Evolutionary conservation across 2,888 invertebrate species (phyloP).

Genomic region (Oscheius sp.): DNA sequence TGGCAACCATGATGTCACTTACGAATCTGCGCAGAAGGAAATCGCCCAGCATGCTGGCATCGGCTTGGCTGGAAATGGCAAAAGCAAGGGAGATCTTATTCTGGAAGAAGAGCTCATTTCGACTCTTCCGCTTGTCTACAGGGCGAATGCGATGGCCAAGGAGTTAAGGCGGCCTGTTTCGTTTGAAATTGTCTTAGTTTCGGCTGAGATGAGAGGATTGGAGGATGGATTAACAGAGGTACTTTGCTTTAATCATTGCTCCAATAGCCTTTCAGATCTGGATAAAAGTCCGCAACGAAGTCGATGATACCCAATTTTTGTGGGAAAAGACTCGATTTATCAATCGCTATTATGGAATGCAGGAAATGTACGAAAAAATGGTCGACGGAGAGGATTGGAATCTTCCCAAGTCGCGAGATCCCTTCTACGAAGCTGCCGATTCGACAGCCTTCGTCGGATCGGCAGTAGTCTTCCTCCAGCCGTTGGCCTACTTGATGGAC

Average conservation of each 20-base stretch:
- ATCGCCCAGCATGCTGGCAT: slow-evolving; percentile 73
- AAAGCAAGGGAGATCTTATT: slow-evolving; percentile 56
- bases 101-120: slow-evolving; percentile 75
- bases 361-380: slow-evolving; percentile 75
- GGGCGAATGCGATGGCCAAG: slow-evolving; percentile 75
- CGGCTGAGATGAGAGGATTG: slow-evolving; percentile 74
- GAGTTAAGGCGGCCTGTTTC: slow-evolving; percentile 73
- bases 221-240: slow-evolving; percentile 73
- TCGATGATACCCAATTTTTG: slow-evolving; percentile 74
- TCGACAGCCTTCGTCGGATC: slow-evolving; percentile 74
- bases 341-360: slow-evolving; percentile 75
- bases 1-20: slow-evolving; percentile 72
- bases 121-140: slow-evolving; percentile 74
- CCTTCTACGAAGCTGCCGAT: slow-evolving; percentile 74
- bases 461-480: slow-evolving; percentile 74
- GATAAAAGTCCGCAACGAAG: slow-evolving; percentile 73
- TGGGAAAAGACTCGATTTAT: slow-evolving; percentile 75
- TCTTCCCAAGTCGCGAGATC: slow-evolving; percentile 74
- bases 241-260: neutral
- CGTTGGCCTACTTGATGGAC: slow-evolving; percentile 74
- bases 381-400: slow-evolving; percentile 74
- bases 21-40: slow-evolving; percentile 75
- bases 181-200: slow-evolving; percentile 75
- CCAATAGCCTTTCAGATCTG: slow-evolving; percentile 71
- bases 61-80: slow-evolving; percentile 35